Conservation (phyloP, 2,797 vertebrate species). For the Okamejei kenojei region DNA sequence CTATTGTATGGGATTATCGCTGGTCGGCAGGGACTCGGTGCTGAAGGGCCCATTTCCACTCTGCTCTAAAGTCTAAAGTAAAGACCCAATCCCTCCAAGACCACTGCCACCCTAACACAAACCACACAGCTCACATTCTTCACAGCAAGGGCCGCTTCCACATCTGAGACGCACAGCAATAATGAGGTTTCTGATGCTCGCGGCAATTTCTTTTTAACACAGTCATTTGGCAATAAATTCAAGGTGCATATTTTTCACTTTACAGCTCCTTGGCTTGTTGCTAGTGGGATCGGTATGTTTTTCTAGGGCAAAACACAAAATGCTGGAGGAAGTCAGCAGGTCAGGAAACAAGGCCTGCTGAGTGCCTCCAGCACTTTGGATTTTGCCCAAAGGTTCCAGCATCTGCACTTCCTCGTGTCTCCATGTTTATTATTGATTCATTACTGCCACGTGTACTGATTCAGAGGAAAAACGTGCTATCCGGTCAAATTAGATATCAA, state of each 20-base stretch:
- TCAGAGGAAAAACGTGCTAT: no score
- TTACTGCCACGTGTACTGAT: background rate
- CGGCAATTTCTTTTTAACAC: background rate
- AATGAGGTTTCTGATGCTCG: background rate
- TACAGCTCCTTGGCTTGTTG: background rate
- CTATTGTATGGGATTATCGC: no score
- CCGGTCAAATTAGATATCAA: no score
- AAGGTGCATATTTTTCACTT: slow-evolving; percentile 6
- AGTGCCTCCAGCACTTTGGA: no score
- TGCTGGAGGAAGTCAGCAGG: no score
- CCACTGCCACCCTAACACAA: background rate
- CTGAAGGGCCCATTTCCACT: no score
- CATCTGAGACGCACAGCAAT: background rate
- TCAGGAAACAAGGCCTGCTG: no score
- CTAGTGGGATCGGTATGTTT: background rate
- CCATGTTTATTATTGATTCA: background rate
- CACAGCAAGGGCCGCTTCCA: background rate
- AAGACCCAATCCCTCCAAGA: background rate
- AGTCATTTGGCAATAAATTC: background rate
- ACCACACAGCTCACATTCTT: background rate
- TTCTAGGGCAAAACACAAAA: no score
- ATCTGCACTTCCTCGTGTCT: no score
- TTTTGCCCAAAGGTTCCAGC: no score
- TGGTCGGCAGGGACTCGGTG: no score
- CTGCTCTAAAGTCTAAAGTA: background rate